Base-by-base conservation (phyloP, 2,797 vertebrate genomes). In the Thunnus albacares region DNA sequence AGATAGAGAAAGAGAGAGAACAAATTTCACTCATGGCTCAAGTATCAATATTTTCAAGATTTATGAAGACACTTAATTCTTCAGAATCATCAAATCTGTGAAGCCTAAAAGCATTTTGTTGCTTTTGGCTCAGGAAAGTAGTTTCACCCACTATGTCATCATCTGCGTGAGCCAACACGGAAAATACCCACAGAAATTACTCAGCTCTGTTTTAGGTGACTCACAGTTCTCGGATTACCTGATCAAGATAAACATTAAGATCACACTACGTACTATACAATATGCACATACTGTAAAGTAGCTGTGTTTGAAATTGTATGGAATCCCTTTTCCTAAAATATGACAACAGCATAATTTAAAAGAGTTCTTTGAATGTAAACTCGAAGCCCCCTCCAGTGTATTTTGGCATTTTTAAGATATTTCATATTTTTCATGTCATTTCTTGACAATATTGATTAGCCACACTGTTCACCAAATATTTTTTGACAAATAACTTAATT, bases 121-220 rank as follows among this genome's bases (percentile, higher is more conserved):
- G 52, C 33, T 76, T 71, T 83, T 83, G 82, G 70, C 79, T 43
- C 47, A 35, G 57, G 51, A 75, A 78, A 80, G 49, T 47, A 65
- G 86, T 87, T 87, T 93, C 86, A 89, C 84, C 82, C 35, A 71
- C 7, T 63, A 58, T 89, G 88, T 89, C 87, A 80, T 80, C 81
- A 77, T 77, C 74, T 58, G 82, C 82, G 80, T 89, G 84, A 91
- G 87, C 80, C 88, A 79, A 86, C 85, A 89, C 70, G 94, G 93
- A 95, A 95, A 95, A 94, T 90, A 90, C 91, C 82, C 57, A 87
- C 61, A 76, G 82, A 87, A 83, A 92, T 94, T 91, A 89, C 88
- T 94, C 81, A 89, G 67, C 57, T 68, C 51, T 64, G 82, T 85
- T 33, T 33, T 26, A 72, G 8, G 75, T 94, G 95, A 95, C 90